Base-by-base conservation (phyloP, 1,140 invertebrate species). In the Whitmania pigra region DNA sequence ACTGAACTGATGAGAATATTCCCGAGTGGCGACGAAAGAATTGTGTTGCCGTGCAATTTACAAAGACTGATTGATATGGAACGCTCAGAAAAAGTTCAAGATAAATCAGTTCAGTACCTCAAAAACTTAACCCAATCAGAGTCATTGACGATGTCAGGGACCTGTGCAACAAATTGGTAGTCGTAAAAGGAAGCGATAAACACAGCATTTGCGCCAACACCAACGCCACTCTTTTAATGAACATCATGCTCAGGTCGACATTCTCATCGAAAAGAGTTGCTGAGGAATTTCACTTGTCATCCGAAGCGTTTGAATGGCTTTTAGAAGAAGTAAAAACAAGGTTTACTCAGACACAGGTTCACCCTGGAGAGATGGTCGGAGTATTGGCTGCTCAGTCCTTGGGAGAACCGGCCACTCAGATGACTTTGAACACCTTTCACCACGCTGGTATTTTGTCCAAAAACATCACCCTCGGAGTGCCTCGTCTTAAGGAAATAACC, bases 361-460 rank as follows among this genome's bases (percentile, higher is more conserved):
- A 88, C 78, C 94, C 95, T 6, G 95, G 96, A 74, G 96, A 99
- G 83, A 99, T 99, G 96, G 95, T 99, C 0, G 97, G 97, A 60
- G 94, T 95, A 0, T 83, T 99, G 74, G 95, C 96, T 72, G 97
- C 97, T 9, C 97, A 99, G 82, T 95, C 92, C 78, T 87, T 99
- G 31, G 96, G 96, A 77, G 97, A 99, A 82, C 97, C 97, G 20
- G 97, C 96, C 73, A 99, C 97, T 75, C 96, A 99, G 86, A 99
- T 99, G 96, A 99, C 97, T 82, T 83, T 99, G 78, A 99, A 99
- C 84, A 99, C 97, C 86, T 99, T 99, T 89, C 97, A 99, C 86
- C 98, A 97, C 84, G 96, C 96, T 85, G 97, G 97, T 87, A 96
- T 99, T 74, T 99, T 96, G 0, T 97, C 96, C 7, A 99, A 99